Evolutionary conservation across 2,888 invertebrate genomes (phyloP), one percentile per base, ranked within the genome.

Genomic region (Eilema griseolum): DNA sequence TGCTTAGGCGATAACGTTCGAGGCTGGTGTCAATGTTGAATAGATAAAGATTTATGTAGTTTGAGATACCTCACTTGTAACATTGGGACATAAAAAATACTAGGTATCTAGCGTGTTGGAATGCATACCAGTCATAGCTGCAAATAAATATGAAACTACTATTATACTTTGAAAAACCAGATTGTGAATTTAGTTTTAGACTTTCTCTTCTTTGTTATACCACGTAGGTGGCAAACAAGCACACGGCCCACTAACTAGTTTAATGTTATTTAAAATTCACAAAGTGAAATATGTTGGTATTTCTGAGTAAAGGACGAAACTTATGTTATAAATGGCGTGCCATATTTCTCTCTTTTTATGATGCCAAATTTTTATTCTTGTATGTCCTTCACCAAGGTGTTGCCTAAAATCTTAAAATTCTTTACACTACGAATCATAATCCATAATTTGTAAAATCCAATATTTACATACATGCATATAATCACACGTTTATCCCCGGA

Each of bases 311-410:
- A 52, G 46, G 46, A 46, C 1, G 16, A 41, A 4, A 52, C 52
- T 52, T 52, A 46, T 46, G 0, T 78, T 74, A 60, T 65, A 69
- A 61, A 41, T 52, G 59, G 56, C 28, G 26, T 2, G 67, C 75
- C 23, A 72, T 78, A 70, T 66, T 67, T 80, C 64, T 62, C 26
- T n/a, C 16, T 71, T 11, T 80, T 78, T 76, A 81, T 67, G 59
- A 67, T 67, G 56, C 67, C 52, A 24, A 59, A 46, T 56, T n/a
- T 46, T 31, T 64, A 74, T 73, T 71, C 69, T 52, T 66, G 28
- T 57, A 37, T 16, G 28, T 56, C 46, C 23, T 16, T 28, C 46
- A 33, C n/a, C 11, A 3, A 20, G 16, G 20, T 7, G 20, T 46
- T 46, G 41, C 41, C 16, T 46, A 46, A 46, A 46, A 46, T 46